phyloP scores from a whole-genome alignment of 2,113 vertebrate genomes.

The Zosterops hypoxanthus region DNA sequence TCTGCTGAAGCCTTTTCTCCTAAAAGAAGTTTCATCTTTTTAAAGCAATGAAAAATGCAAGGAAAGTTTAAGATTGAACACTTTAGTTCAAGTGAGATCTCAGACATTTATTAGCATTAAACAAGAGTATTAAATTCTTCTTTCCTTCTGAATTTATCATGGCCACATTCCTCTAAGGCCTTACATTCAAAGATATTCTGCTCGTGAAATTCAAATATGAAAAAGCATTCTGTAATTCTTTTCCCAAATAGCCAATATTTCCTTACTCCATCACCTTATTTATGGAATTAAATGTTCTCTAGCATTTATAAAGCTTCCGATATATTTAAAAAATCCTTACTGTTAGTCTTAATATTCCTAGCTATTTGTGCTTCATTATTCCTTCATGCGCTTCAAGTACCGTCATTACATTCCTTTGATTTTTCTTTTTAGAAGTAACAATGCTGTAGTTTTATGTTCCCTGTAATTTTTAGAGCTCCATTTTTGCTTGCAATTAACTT shows the following conservation, averaged over 20 bases:
- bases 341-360: constrained; percentile 49
- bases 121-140: neutral
- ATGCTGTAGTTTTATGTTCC: constrained; percentile 42
- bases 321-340: neutral
- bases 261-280: constrained; percentile 35
- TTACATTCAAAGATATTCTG: neutral
- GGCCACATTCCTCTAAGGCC: neutral
- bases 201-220: neutral
- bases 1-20: neutral
- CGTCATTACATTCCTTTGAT: constrained; percentile 49
- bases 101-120: neutral
- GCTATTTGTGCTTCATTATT: constrained; percentile 58
- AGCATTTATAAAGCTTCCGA: constrained; percentile 3
- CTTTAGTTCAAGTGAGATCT: neutral
- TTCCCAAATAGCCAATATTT: constrained; percentile 39
- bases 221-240: neutral
- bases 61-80: neutral
- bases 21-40: neutral
- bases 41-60: neutral
- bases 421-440: constrained; percentile 65
- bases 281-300: constrained; percentile 43
- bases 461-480: constrained; percentile 61
- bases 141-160: neutral
- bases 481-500: constrained; percentile 72
- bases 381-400: constrained; percentile 6